These are phyloP conservation scores for Euleptes europaea DNA, from an alignment of 2,113 vertebrate species.

Conservation along the genomic window DNA sequence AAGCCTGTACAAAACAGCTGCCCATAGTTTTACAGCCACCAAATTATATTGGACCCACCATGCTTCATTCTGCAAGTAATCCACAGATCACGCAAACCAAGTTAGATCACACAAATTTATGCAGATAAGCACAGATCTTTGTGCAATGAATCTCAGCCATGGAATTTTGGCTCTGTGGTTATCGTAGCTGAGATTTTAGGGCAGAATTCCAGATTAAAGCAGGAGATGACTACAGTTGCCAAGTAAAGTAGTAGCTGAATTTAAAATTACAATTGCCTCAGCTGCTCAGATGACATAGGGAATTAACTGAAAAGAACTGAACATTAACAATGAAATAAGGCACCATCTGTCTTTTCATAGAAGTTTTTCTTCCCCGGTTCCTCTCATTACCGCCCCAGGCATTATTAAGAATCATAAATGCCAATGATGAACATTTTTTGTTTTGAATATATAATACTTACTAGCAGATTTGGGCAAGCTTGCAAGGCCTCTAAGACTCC, in stretches of 20 bases:
- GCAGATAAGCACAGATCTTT: not conserved
- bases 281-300: not conserved
- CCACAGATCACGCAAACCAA: not conserved
- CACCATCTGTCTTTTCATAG: not conserved
- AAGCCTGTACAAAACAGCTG: not conserved
- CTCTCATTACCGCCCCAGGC: not conserved
- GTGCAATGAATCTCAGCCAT: not conserved
- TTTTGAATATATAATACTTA: conserved; percentile 67
- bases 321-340: not conserved
- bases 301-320: not conserved
- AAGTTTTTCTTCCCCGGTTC: not conserved
- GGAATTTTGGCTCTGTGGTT: not conserved
- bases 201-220: not conserved
- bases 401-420: not conserved
- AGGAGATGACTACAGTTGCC: not conserved
- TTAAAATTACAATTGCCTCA: not conserved
- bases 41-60: not conserved
- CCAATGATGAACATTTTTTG: conserved; percentile 18
- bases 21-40: not conserved
- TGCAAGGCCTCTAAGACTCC: conserved; percentile 97
- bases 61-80: not conserved
- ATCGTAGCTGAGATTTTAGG: not conserved
- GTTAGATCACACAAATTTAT: not conserved
- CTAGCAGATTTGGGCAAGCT: conserved; percentile 93
- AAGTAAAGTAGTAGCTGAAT: not conserved